phyloP scores from a whole-genome alignment of 1,140 invertebrate species.

The Aphis craccivora region DNA sequence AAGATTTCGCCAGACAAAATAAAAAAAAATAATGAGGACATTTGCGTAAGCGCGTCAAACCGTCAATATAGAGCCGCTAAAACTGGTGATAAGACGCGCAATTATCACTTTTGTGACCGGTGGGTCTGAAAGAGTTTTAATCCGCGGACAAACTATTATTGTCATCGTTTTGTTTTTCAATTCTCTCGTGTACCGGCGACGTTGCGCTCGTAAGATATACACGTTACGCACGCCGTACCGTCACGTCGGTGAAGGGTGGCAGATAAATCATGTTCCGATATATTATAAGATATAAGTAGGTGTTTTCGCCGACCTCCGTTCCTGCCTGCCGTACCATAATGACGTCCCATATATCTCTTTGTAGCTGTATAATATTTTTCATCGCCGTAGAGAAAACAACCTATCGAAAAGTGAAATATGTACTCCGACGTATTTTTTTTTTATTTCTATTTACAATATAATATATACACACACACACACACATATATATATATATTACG shows the following conservation, averaged over 20 bases:
- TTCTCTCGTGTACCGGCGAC: neutral
- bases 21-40: no score
- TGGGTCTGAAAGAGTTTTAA: neutral
- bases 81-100: neutral
- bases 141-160: neutral
- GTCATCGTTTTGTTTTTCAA: neutral
- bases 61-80: neutral
- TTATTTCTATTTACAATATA: neutral
- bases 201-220: neutral
- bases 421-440: neutral
- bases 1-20: neutral
- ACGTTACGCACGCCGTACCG: no score
- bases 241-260: neutral
- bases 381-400: neutral
- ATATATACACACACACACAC: no score
- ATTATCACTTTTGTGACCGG: neutral
- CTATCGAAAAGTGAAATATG: slow-evolving; percentile 41
- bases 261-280: slow-evolving; percentile 30
- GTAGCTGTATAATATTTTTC: slow-evolving; percentile 26
- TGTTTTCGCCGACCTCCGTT: neutral
- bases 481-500: no score
- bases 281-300: slow-evolving; percentile 33
- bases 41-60: neutral
- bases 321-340: neutral
- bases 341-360: slow-evolving; percentile 1